phyloP scores from a whole-genome alignment of 1,140 invertebrate species.

The Brachionus calyciflorus region DNA sequence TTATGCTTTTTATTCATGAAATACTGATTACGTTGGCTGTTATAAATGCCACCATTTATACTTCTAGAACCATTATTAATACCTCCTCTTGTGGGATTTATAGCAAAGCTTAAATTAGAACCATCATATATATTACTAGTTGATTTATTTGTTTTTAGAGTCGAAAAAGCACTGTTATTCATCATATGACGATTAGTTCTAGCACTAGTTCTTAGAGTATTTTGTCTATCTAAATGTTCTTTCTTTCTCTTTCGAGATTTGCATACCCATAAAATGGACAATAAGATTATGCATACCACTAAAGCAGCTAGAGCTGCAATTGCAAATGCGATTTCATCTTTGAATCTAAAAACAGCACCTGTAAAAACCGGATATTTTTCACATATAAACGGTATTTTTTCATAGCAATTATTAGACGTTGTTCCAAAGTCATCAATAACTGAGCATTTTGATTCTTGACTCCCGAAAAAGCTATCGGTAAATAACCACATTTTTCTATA shows the following conservation, averaged over 20 bases:
- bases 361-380: conserved; percentile 42
- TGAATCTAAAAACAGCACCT: conserved; percentile 28
- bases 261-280: neutral
- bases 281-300: neutral
- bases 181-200: conserved; percentile 38
- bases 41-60: conserved; percentile 15
- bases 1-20: conserved; percentile 32
- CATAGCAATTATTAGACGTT: neutral
- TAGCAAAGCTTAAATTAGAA: neutral
- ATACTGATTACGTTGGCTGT: conserved; percentile 43
- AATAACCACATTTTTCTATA: conserved; percentile 36
- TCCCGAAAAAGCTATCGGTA: neutral
- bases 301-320: neutral
- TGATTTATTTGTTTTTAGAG: neutral
- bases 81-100: neutral
- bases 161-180: conserved; percentile 1
- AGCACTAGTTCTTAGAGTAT: conserved; percentile 14
- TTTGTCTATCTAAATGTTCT: conserved; percentile 39
- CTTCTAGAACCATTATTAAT: neutral
- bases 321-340: conserved; percentile 35
- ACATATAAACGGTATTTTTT: conserved; percentile 33
- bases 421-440: conserved; percentile 35
- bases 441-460: neutral
- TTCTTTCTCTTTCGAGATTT: conserved; percentile 15
- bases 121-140: neutral